Evolutionary conservation across 2,113 vertebrate genomes (phyloP).

Genomic region (Delphinus delphis): DNA sequence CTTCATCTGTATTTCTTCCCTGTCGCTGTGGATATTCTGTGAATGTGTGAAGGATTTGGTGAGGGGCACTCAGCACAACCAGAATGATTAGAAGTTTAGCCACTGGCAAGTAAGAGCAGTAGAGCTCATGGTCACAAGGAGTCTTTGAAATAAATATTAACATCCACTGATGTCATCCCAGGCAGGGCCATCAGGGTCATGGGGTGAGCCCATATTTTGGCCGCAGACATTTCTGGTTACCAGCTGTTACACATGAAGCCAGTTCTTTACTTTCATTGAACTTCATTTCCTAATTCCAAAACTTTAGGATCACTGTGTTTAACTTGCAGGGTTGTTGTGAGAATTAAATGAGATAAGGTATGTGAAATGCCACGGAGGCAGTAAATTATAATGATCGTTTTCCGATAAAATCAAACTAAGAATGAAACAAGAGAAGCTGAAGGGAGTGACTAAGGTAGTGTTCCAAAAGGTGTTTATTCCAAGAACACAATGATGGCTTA

Average conservation of each 20-base stretch:
- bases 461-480: neutral
- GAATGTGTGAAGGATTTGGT: neutral
- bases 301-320: neutral
- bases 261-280: neutral
- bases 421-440: neutral
- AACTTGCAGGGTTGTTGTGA: neutral
- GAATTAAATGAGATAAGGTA: neutral
- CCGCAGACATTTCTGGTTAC: neutral
- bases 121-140: neutral
- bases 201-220: neutral
- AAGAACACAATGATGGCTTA: neutral
- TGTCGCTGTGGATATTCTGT: no score
- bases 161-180: neutral
- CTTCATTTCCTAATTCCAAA: neutral
- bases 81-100: neutral
- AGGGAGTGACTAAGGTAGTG: neutral
- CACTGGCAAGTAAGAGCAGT: neutral
- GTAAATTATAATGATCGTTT: neutral
- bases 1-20: neutral
- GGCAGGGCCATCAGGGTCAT: neutral
- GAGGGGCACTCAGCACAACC: neutral
- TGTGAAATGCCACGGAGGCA: neutral
- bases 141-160: neutral
- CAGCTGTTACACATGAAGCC: neutral
- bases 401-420: neutral